Evolutionary conservation across 2,113 vertebrate genomes (phyloP).

Genomic region (Cyanoliseus patagonus): DNA sequence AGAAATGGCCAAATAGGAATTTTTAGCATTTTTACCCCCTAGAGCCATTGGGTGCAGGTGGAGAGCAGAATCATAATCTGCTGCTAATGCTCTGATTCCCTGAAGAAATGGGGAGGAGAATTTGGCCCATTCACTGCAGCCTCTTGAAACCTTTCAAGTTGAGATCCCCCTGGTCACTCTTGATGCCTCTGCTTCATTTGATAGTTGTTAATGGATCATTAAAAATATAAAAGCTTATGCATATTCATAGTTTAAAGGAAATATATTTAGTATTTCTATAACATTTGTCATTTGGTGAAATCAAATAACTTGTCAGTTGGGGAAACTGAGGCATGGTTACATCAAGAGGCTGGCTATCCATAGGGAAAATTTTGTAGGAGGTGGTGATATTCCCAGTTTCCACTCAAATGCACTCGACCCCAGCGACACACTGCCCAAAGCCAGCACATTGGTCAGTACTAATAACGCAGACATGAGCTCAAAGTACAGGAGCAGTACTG

Average conservation of each 20-base stretch:
- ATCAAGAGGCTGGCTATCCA: neutral
- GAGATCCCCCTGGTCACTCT: neutral
- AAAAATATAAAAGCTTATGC: neutral
- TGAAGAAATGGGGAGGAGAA: accelerated
- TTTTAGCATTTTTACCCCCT: neutral
- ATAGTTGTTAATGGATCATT: neutral
- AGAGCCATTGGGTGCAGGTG: accelerated
- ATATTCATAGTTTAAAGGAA: neutral
- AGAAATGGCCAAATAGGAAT: neutral
- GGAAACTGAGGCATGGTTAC: neutral
- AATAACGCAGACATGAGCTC: accelerated
- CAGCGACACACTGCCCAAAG: neutral
- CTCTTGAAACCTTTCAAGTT: neutral
- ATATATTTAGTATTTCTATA: neutral
- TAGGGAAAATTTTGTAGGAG: neutral
- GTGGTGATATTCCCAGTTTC: neutral
- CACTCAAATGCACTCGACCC: neutral
- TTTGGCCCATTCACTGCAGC: neutral
- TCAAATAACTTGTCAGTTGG: neutral
- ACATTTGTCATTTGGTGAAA: neutral
- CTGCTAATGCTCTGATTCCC: neutral
- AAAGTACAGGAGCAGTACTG: neutral
- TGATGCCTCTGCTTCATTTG: neutral
- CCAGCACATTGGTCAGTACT: accelerated
- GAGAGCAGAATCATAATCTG: neutral